Evolutionary conservation across 2,888 invertebrate species (phyloP).

Genomic region (Lacanobia oleracea): DNA sequence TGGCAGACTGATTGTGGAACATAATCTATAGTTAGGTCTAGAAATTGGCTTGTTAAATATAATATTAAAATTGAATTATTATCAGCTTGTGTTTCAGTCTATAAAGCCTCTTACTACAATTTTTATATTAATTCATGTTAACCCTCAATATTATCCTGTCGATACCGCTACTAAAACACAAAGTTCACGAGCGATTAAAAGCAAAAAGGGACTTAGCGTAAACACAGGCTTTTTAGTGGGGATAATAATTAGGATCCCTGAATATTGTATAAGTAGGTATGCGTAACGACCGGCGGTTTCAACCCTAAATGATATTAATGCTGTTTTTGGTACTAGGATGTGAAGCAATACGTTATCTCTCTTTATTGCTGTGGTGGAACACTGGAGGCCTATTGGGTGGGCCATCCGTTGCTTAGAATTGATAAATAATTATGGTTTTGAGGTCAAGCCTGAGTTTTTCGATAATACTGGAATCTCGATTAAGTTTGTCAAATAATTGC

Average conservation of each 20-base stretch:
- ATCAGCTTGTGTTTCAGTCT: no score
- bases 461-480: background rate
- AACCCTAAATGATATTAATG: slow-evolving; percentile 36
- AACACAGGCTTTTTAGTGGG: slow-evolving; percentile 28
- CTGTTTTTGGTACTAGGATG: slow-evolving; percentile 36
- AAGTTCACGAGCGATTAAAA: slow-evolving; percentile 29
- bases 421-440: slow-evolving; percentile 18
- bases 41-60: no score
- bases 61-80: no score
- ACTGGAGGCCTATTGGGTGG: slow-evolving; percentile 22
- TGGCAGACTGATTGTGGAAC: no score
- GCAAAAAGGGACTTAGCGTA: slow-evolving; percentile 7
- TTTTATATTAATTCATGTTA: no score
- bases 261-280: slow-evolving; percentile 42
- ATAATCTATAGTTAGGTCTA: no score
- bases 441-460: slow-evolving; percentile 5
- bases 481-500: no score
- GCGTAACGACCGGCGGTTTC: slow-evolving; percentile 30
- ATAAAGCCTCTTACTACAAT: no score
- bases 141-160: background rate
- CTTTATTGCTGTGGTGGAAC: slow-evolving; percentile 44
- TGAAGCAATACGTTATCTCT: slow-evolving; percentile 43
- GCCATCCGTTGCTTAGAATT: slow-evolving; percentile 22
- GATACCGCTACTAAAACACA: slow-evolving; percentile 7
- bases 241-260: slow-evolving; percentile 42